Evolutionary conservation across 2,888 invertebrate species (phyloP), one percentile per base, ranked within the genome.

Genomic region (Synanthedon andrenaeformis): DNA sequence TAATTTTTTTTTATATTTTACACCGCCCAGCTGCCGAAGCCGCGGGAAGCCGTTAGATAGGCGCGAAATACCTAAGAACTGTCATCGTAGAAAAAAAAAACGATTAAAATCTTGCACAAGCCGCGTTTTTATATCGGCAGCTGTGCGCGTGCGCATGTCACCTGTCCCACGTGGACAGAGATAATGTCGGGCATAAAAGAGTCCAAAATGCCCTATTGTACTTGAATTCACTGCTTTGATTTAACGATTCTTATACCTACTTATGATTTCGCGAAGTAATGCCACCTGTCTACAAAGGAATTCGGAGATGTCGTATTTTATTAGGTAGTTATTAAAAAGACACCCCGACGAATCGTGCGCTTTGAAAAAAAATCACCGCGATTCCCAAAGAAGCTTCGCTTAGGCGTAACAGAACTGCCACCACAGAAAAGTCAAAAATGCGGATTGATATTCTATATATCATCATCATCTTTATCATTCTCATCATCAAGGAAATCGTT

Each of bases 61-160:
- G 75, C 76, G 79, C 78, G 73, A 79, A 82, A 84, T 79, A 74
- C 74, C 74, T 80, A 77, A 65, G 70, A 76, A 76, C 77, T 86
- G 86, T 83, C 85, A 82, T 80, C 81, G 65, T 74, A 70, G 65
- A 55, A 76, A 82, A 67, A 82, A 67, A 77, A 76, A 64, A 64
- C 78, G 81, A 85, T 86, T 84, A 83, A 74, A 82, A 85, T 85
- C 85, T 87, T 87, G 79, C 80, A 71, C 82, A 87, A 87, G 78
- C 79, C 78, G 76, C 69, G 73, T 76, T 82, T 81, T 79, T 79
- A 62, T 71, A 58, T 51, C 61, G 65, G 76, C 86, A 86, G 86
- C 69, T 86, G 86, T 74, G 83, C 85, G 81, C 85, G 85, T 85
- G 86, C 84, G 72, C 72, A 57, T 58, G 57, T 67, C 86, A 86